Conservation (phyloP, 2,888 invertebrate species). For the Thera obeliscata region DNA sequence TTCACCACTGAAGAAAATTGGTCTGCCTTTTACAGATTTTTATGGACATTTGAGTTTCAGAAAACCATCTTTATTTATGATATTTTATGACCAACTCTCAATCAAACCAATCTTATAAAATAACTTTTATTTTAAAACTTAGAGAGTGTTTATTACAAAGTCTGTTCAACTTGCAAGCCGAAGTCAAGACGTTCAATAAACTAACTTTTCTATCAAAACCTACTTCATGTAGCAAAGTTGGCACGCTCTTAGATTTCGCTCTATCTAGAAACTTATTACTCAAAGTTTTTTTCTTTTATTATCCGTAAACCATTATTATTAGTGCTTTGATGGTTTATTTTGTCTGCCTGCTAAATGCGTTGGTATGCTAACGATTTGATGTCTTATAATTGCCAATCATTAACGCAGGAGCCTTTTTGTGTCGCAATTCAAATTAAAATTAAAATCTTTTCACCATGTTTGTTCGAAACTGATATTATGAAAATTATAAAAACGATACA, state of each 20-base stretch:
- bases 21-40: no score
- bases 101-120: neutral
- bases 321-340: neutral
- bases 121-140: neutral
- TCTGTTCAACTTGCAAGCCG: slow-evolving; percentile 8
- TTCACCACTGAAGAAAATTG: no score
- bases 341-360: neutral
- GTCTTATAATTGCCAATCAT: no score
- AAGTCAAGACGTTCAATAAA: slow-evolving; percentile 22
- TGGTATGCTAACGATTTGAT: neutral
- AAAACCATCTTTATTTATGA: no score
- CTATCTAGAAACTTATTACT: slow-evolving; percentile 26
- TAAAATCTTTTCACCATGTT: no score
- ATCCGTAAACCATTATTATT: neutral
- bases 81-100: neutral
- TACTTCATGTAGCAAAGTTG: slow-evolving; percentile 19
- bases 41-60: no score
- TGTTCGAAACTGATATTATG: no score
- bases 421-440: no score
- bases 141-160: neutral
- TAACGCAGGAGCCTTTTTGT: no score
- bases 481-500: no score
- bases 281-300: slow-evolving; percentile 16
- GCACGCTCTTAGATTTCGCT: slow-evolving; percentile 16
- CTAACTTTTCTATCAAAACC: slow-evolving; percentile 30